Evolutionary conservation across 2,888 invertebrate species (phyloP).

Genomic region (Parapristionchus giblindavisi): DNA sequence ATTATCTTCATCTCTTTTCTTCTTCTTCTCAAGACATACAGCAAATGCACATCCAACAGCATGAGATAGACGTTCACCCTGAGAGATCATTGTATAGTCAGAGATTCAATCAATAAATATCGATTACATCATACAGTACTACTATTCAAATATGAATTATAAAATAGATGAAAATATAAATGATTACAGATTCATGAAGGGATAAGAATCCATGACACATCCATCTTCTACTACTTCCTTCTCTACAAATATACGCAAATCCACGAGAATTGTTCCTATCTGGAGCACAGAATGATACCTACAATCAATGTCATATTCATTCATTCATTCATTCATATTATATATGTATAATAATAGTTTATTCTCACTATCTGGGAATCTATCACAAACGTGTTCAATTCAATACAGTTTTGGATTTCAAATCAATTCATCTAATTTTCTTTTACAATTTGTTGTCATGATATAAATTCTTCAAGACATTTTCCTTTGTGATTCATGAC

Average conservation of each 20-base stretch:
- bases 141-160: neutral
- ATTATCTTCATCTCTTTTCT: constrained; percentile 56
- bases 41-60: constrained; percentile 99
- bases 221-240: constrained; percentile 93
- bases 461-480: too few relatives aligned
- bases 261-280: constrained; percentile 97
- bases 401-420: too few relatives aligned
- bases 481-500: too few relatives aligned
- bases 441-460: too few relatives aligned
- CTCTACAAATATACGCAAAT: constrained; percentile 98
- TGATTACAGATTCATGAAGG: constrained; percentile 79
- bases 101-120: neutral
- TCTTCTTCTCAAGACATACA: constrained; percentile 92
- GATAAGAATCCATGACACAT: constrained; percentile 99
- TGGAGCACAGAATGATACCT: constrained; percentile 96
- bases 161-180: neutral
- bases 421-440: too few relatives aligned
- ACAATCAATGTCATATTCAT: neutral
- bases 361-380: neutral
- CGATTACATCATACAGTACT: neutral
- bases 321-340: neutral
- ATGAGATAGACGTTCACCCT: constrained; percentile 96
- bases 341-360: neutral
- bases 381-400: too few relatives aligned
- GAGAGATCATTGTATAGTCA: constrained; percentile 38